Evolutionary conservation across 2,888 invertebrate genomes (phyloP).

Genomic region (Drosophila monieri): DNA sequence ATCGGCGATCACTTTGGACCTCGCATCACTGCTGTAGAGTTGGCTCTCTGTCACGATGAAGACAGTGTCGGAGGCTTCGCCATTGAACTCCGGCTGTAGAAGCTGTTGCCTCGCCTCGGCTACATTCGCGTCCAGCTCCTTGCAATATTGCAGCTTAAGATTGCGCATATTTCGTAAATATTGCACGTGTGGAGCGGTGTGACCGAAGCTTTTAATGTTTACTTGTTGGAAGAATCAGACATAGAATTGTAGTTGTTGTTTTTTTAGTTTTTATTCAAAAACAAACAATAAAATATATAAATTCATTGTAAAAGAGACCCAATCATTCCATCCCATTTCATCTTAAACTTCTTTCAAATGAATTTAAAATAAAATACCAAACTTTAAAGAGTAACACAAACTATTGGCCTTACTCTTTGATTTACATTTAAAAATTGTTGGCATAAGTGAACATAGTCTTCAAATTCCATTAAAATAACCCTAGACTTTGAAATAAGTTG

Average conservation of each 20-base stretch:
- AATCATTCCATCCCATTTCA: too few species aligned
- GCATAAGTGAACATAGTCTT: too few species aligned
- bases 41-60: conserved; percentile 67
- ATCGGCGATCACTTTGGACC: conserved; percentile 53
- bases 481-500: too few species aligned
- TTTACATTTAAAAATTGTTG: too few species aligned
- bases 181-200: conserved; percentile 50
- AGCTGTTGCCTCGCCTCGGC: conserved; percentile 64
- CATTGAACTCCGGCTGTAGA: conserved; percentile 63
- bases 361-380: too few species aligned
- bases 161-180: conserved; percentile 75
- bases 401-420: too few species aligned
- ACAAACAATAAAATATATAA: too few species aligned
- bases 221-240: background rate
- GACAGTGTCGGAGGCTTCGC: conserved; percentile 45
- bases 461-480: too few species aligned
- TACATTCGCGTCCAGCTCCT: conserved; percentile 51
- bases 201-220: conserved; percentile 6
- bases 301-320: too few species aligned
- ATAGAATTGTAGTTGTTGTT: background rate
- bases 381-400: too few species aligned
- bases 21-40: conserved; percentile 45
- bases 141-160: conserved; percentile 76
- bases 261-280: too few species aligned
- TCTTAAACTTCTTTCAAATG: too few species aligned